Evolutionary conservation across 2,113 vertebrate genomes (phyloP).

Genomic region (Nothoprocta perdicaria): DNA sequence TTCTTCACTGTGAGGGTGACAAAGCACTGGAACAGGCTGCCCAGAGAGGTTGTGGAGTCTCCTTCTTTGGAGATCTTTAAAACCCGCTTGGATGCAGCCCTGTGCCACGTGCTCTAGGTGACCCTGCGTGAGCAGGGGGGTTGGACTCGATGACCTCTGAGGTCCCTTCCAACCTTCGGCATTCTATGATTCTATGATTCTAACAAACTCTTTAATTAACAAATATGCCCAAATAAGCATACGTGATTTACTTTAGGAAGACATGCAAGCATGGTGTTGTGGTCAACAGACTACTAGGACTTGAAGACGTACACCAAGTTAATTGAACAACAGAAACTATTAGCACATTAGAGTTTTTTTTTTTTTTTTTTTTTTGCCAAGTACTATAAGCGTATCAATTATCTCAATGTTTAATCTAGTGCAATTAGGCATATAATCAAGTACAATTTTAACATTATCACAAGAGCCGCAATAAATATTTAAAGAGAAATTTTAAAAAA

Average conservation of each 20-base stretch:
- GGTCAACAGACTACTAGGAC: constrained; percentile 29
- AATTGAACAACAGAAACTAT: constrained; percentile 56
- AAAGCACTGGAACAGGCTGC: too few relatives aligned
- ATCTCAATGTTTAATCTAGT: constrained; percentile 60
- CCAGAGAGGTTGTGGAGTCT: too few relatives aligned
- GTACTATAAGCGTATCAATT: constrained; percentile 47
- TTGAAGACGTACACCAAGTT: constrained; percentile 53
- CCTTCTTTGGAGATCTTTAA: too few relatives aligned
- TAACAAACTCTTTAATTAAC: too few relatives aligned
- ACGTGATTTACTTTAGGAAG: constrained; percentile 36
- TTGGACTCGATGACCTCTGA: too few relatives aligned
- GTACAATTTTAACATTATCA: constrained; percentile 38
- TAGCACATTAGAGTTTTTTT: constrained; percentile 31
- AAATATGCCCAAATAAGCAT: constrained; percentile 15
- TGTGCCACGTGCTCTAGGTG: too few relatives aligned
- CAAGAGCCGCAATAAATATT: constrained; percentile 64
- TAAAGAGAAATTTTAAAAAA: constrained; percentile 42
- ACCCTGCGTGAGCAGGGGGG: too few relatives aligned
- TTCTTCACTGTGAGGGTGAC: too few relatives aligned
- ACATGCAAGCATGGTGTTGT: neutral
- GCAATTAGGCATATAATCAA: constrained; percentile 42
- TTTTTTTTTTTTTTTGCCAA: constrained; percentile 13
- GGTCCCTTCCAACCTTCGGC: too few relatives aligned
- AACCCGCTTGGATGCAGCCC: too few relatives aligned
- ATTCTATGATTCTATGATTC: too few relatives aligned